phyloP scores from a whole-genome alignment of 2,888 invertebrate species.

The Drosophila koepferae region DNA sequence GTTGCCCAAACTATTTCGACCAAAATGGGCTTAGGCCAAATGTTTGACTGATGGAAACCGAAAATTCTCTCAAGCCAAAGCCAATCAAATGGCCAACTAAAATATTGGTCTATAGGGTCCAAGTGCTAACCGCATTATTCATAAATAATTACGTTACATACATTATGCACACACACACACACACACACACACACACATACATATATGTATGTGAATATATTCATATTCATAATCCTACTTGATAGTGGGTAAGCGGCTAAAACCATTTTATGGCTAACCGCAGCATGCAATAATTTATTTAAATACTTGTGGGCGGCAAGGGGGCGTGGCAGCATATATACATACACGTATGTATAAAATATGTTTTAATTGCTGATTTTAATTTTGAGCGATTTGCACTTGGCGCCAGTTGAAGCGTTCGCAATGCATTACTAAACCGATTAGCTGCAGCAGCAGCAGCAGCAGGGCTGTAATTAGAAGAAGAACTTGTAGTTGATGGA shows the following conservation, averaged over 20 bases:
- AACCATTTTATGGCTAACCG: conserved; percentile 80
- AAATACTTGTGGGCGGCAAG: conserved; percentile 43
- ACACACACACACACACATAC: background rate
- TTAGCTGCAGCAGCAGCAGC: conserved; percentile 39
- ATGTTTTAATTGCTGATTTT: conserved; percentile 81
- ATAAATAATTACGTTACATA: conserved; percentile 44
- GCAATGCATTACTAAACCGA: conserved; percentile 66
- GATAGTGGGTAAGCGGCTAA: conserved; percentile 60
- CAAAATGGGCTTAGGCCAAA: conserved; percentile 21
- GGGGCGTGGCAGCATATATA: background rate
- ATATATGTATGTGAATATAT: background rate
- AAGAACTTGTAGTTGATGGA: background rate
- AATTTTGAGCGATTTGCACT: conserved; percentile 74
- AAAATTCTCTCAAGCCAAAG: conserved; percentile 22
- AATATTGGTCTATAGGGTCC: background rate
- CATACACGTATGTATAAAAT: conserved; percentile 41
- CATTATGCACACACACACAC: background rate
- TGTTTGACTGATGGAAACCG: conserved; percentile 7
- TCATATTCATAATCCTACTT: conserved; percentile 37
- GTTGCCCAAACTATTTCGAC: conserved; percentile 23
- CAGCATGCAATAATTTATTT: conserved; percentile 73
- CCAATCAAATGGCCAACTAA: conserved; percentile 25
- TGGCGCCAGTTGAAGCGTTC: conserved; percentile 63
- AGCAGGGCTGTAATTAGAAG: conserved; percentile 4
- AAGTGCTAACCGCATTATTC: conserved; percentile 17